Conservation (phyloP, 1,140 invertebrate genomes). For the Bilobella aurantiaca region DNA sequence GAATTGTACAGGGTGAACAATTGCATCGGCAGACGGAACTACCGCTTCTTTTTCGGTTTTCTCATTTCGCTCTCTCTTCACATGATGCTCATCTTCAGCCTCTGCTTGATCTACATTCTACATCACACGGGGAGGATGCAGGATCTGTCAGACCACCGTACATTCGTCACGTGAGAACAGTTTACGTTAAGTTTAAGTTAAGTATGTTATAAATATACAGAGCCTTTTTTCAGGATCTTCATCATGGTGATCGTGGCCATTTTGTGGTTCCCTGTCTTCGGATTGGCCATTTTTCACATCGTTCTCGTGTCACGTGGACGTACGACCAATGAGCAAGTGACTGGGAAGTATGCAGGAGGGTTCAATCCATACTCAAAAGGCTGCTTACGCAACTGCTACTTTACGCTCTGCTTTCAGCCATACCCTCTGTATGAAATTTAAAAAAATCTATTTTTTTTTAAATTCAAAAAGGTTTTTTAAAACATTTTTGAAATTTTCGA, state of each 20-base stretch:
- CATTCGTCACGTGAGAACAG: slow-evolving; percentile 82
- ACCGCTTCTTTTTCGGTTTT: slow-evolving; percentile 97
- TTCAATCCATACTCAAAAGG: slow-evolving; percentile 94
- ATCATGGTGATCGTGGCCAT: slow-evolving; percentile 83
- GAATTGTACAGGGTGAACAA: too few relatives aligned
- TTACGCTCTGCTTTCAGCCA: slow-evolving; percentile 87
- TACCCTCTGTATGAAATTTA: too few relatives aligned
- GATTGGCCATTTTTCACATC: slow-evolving; percentile 94
- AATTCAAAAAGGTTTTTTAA: not conserved
- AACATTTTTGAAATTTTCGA: not conserved
- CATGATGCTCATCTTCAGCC: slow-evolving; percentile 91
- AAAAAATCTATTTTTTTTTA: slow-evolving; percentile 52
- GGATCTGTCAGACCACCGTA: slow-evolving; percentile 63
- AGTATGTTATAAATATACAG: slow-evolving; percentile 2
- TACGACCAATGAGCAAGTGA: slow-evolving; percentile 99
- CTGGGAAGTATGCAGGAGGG: slow-evolving; percentile 93
- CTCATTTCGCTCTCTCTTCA: slow-evolving; percentile 89
- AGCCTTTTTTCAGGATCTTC: slow-evolving; percentile 57
- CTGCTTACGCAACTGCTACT: slow-evolving; percentile 87
- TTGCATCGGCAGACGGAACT: slow-evolving; percentile 97
- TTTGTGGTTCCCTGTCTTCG: slow-evolving; percentile 91
- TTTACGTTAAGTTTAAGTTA: not conserved
- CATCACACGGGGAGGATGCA: slow-evolving; percentile 69
- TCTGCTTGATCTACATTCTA: slow-evolving; percentile 84
- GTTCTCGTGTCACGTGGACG: slow-evolving; percentile 91